Evolutionary conservation across 1,140 invertebrate genomes (phyloP), one percentile per base, ranked within the genome.

Genomic region (Orchestia grillus): DNA sequence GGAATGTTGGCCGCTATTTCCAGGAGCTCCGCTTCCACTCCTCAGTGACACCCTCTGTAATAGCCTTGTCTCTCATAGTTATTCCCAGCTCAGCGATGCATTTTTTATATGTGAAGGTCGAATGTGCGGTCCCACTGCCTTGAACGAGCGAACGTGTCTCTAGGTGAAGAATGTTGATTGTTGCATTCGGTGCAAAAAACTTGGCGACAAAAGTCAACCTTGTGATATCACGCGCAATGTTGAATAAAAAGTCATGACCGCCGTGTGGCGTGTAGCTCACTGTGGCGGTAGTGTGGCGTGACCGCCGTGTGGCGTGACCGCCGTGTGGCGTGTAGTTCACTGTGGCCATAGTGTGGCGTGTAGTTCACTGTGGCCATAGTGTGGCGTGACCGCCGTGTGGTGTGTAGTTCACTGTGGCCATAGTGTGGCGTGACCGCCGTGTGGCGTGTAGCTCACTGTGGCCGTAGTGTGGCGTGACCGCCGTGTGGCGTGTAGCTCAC

Each of bases 81-180:
- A 77, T 77, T 77, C 62, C 6, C 47, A 53, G 47, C 19, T 19
- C 47, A 8, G 62, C 62, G 28, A 77, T 15, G 28, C 62, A 77
- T 77, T 77, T 77, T 77, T 77, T 77, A 36, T 77, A 77, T 77
- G 62, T 77, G 62, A 77, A 77, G 62, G 62, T 77, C 62, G 62
- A 19, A 28, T 77, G 62, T 36, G 62, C 62, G 62, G 62, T 77
- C 62, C 36, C 62, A 77, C 11, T 77, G 62, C 15, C 62, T 77
- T 77, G 62, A 77, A 77, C 28, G 62, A 8, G 28, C 11, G 62
- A 77, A 77, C 62, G 62, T 77, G 62, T 77, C 62, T 77, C 62
- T 19, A 28, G 62, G 62, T 36, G 62, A 77, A 77, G 62, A 77
- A 77, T 77, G 11, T 77, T 77, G 62, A 77, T 77, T 36, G 62